Base-by-base conservation (phyloP, 2,797 vertebrate genomes). In the Borostomias antarcticus region DNA sequence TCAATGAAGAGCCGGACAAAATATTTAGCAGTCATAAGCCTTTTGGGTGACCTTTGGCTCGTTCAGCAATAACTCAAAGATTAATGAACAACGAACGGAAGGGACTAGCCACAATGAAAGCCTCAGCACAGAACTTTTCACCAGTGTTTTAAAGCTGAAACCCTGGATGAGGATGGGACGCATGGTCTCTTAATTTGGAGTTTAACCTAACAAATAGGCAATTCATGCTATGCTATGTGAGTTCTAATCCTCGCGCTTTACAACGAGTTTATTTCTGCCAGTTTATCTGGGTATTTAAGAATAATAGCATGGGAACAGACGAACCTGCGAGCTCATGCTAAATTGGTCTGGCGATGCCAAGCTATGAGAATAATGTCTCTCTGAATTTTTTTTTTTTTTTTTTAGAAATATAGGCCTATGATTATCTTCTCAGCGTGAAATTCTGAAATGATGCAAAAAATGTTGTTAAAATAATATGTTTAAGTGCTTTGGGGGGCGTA, bases 41-140 rank as follows among this genome's bases (percentile, higher is more conserved):
- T 95, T 96, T 95, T 93, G 79, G 89, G 86, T 98, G 98, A 99
- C 98, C 98, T 95, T 93, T 93, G 92, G 94, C 96, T 97, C 85
- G 72, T 70, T 80, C 83, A 79, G 94, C 93, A 91, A 94, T 96
- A 96, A 96, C 95, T 93, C 95, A 95, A 94, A 96, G 91, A 96
- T 98, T 98, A 99, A 98, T 98, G 96, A 99, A 97, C 95, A 96
- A 98, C 95, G 94, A 94, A 92, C 88, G 89, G 91, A 95, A 96
- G 91, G 89, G 68, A 82, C 91, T 91, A 88, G 89, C 92, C 88
- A 87, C 85, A 89, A 85, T 81, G 89, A 74, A 83, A 91, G 83
- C 88, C 86, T 89, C 84, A 92, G 80, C 89, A 90, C 80, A 88
- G 82, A 91, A 93, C 82, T 93, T 93, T 88, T 81, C 66, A 72